Evolutionary conservation across 2,113 vertebrate species (phyloP).

Genomic region (Chloropsis cyanopogon): DNA sequence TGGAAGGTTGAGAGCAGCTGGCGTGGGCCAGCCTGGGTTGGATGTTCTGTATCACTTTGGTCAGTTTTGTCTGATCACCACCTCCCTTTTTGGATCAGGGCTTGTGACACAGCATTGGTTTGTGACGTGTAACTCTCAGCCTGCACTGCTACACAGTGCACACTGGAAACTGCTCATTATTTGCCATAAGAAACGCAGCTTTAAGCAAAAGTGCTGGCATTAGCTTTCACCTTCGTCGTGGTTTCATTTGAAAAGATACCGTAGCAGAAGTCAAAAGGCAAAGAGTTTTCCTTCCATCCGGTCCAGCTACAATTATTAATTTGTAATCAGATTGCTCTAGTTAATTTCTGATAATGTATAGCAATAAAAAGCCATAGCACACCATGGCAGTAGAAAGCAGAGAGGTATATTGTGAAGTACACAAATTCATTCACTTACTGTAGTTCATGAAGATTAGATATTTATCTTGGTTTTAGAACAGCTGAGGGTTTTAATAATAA

Average conservation of each 20-base stretch:
- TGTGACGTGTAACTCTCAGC: rapidly evolving
- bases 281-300: neutral
- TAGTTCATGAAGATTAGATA: neutral
- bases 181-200: neutral
- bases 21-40: rapidly evolving
- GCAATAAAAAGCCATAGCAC: neutral
- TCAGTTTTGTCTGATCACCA: neutral
- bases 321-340: neutral
- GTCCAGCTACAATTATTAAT: neutral
- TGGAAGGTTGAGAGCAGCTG: neutral
- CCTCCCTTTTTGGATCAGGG: neutral
- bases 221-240: neutral
- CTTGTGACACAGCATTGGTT: neutral
- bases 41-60: rapidly evolving
- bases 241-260: neutral
- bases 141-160: rapidly evolving
- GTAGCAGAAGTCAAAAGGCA: neutral
- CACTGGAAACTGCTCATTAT: neutral
- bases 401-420: neutral
- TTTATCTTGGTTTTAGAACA: neutral
- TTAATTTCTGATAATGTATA: neutral
- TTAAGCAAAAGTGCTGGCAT: neutral
- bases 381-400: neutral
- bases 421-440: neutral
- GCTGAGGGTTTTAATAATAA: constrained; percentile 9